These are phyloP conservation scores for Platygyra sinensis DNA, from an alignment of 64 coral and sea anemone genomes.

Conservation along the genomic window DNA sequence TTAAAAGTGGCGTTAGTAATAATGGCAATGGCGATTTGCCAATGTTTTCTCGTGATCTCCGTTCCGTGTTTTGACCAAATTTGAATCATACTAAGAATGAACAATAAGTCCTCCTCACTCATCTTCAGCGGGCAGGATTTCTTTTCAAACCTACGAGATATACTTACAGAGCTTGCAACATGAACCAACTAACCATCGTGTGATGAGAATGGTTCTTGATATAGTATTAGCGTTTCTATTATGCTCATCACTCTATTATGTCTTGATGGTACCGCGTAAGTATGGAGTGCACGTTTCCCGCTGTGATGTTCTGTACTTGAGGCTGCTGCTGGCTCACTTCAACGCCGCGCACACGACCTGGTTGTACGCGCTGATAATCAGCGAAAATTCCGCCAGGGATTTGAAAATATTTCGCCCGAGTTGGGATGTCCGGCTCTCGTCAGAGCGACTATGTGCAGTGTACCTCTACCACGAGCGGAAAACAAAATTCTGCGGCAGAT, in stretches of 20 bases:
- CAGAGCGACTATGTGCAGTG: background rate
- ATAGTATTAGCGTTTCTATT: constrained; percentile 61
- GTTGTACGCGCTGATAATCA: constrained; percentile 60
- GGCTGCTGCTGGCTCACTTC: constrained; percentile 69
- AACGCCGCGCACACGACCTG: constrained; percentile 65
- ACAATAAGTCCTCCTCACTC: too few relatives aligned
- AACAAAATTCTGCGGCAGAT: background rate
- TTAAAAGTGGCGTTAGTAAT: too few relatives aligned
- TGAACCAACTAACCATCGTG: constrained; percentile 56
- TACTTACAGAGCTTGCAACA: background rate
- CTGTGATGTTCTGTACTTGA: constrained; percentile 53
- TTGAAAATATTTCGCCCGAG: background rate
- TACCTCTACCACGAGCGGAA: background rate
- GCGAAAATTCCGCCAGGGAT: constrained; percentile 51
- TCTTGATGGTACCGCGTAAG: constrained; percentile 71
- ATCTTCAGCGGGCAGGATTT: too few relatives aligned
- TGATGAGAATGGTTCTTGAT: constrained; percentile 68
- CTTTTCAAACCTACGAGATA: too few relatives aligned
- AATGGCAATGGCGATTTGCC: too few relatives aligned
- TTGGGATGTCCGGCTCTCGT: background rate
- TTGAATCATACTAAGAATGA: too few relatives aligned
- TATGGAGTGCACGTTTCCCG: constrained; percentile 59
- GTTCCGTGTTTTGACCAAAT: too few relatives aligned
- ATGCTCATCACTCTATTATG: constrained; percentile 74
- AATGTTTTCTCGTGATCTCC: too few relatives aligned